A percentile compares a stretch with the other conserved stretches of the same genome.
Evolutionary conservation across 2,797 vertebrate species (phyloP).

Genomic region (Emydoidea blandingii): DNA sequence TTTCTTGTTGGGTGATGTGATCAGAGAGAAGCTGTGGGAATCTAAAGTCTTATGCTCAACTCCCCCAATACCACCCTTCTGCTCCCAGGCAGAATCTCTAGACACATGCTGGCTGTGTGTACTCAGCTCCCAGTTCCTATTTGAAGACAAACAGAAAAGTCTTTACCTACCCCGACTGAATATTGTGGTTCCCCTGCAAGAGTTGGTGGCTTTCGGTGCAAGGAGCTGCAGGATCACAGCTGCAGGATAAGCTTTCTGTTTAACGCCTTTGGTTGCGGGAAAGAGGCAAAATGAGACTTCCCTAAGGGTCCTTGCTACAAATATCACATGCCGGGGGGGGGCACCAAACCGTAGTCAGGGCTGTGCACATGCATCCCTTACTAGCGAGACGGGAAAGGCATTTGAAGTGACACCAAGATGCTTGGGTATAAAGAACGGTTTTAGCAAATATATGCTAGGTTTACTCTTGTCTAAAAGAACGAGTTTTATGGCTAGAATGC

Average conservation of each 20-base stretch:
- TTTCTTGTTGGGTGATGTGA: not conserved
- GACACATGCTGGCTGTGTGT: not conserved
- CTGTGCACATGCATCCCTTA: not conserved
- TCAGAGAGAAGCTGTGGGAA: not conserved
- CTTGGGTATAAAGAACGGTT: not conserved
- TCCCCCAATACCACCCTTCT: not conserved
- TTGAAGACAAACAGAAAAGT: slow-evolving; percentile 4
- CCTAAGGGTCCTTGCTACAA: not conserved
- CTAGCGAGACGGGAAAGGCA: not conserved
- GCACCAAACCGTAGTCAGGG: not conserved
- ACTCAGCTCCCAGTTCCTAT: not conserved
- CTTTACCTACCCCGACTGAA: not conserved
- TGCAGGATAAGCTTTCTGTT: not conserved
- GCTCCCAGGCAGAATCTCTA: not conserved
- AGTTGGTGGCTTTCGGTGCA: not conserved
- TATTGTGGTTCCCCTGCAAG: not conserved
- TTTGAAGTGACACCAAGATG: not conserved
- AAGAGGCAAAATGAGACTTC: not conserved
- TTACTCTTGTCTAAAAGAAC: not conserved
- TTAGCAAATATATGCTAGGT: not conserved
- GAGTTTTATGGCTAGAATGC: not conserved
- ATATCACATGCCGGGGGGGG: not conserved
- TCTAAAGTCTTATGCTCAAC: not conserved
- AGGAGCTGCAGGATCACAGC: not conserved
- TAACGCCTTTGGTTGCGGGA: not conserved